Conservation (phyloP, 2,113 vertebrate genomes). For the Eudyptes chrysolophus region DNA sequence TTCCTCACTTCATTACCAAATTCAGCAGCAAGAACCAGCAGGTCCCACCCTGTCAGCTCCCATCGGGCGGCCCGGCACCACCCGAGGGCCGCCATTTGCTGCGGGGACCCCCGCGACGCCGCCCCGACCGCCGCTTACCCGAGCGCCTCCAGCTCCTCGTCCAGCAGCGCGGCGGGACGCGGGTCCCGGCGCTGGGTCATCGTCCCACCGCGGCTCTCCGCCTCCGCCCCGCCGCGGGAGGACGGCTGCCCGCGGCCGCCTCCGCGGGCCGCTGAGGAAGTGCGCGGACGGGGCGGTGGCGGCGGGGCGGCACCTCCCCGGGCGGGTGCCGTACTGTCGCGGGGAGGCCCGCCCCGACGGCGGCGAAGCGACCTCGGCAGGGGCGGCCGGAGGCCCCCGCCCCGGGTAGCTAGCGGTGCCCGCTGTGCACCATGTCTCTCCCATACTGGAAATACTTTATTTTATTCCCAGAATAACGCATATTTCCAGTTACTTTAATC, state of each 20-base stretch:
- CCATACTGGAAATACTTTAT: fast-evolving
- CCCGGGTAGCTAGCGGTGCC: background rate
- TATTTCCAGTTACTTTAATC: background rate
- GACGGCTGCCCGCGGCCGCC: background rate
- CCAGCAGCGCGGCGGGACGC: background rate
- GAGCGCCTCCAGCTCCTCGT: conserved; percentile 52
- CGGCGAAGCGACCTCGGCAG: too few relatives aligned
- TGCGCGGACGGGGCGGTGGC: background rate
- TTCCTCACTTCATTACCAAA: fast-evolving
- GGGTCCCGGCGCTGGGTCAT: conserved; percentile 51
- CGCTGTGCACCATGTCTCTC: fast-evolving
- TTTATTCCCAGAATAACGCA: background rate
- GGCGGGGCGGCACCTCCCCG: background rate
- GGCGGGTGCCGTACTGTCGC: background rate
- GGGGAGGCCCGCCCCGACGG: background rate
- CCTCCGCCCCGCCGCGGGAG: background rate
- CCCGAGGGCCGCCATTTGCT: background rate
- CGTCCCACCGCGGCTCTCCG: background rate
- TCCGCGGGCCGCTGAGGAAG: background rate
- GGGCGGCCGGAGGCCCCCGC: too few relatives aligned
- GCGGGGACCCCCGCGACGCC: background rate
- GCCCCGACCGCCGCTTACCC: conserved; percentile 56
- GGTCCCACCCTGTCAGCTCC: background rate
- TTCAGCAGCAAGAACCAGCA: background rate
- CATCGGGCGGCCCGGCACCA: fast-evolving